Evolutionary conservation across 2,113 vertebrate genomes (phyloP).

Genomic region (Solenodon paradoxus): DNA sequence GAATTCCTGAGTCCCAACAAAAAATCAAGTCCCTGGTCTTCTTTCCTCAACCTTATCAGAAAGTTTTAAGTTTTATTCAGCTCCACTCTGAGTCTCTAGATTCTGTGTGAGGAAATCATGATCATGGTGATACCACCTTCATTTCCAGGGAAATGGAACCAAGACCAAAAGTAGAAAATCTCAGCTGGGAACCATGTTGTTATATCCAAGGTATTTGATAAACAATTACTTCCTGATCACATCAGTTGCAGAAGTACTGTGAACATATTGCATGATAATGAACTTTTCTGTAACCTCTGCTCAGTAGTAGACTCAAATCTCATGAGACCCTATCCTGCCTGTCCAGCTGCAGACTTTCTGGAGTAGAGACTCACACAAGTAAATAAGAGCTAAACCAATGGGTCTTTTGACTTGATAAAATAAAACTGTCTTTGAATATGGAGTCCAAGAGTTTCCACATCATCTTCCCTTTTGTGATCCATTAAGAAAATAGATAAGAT

Average conservation of each 20-base stretch:
- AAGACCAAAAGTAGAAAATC: background rate
- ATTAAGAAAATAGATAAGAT: background rate
- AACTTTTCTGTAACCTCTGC: background rate
- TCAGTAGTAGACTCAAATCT: background rate
- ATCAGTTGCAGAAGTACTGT: background rate
- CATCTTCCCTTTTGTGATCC: background rate
- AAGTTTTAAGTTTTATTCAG: background rate
- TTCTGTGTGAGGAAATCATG: background rate
- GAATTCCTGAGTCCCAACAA: background rate
- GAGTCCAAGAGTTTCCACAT: background rate
- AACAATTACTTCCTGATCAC: background rate
- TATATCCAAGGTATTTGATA: background rate
- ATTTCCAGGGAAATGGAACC: background rate
- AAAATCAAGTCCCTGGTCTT: background rate
- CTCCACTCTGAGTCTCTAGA: background rate
- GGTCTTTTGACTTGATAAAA: background rate
- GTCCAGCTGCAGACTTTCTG: background rate
- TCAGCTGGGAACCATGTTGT: background rate
- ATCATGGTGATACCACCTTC: background rate
- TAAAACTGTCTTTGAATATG: background rate
- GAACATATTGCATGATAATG: background rate
- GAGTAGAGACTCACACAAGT: background rate
- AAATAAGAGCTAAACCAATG: background rate
- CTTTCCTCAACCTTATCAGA: background rate
- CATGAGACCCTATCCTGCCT: background rate